Base-by-base conservation (phyloP, 2,113 vertebrate species). In the Esox niger region DNA sequence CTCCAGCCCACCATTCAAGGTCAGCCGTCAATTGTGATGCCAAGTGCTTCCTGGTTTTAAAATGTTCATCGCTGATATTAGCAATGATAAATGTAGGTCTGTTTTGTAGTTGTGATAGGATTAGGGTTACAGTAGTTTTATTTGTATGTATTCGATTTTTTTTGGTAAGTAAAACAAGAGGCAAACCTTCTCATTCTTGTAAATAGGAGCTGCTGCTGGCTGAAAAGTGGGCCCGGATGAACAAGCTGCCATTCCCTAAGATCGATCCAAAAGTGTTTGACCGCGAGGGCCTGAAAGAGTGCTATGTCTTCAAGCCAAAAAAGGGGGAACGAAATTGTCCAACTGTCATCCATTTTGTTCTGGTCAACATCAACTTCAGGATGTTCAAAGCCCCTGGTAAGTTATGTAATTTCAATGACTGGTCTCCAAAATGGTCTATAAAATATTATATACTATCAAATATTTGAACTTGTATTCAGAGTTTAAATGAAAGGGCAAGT, bases 191-290 rank as follows among this genome's bases (percentile, higher is more conserved):
- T 0, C 58, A 9, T 57, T 65, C 62, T 13, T 68, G 3, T 31
- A 56, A 47, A 2, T 59, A 99, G 97, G 97, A 99, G 82, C 94
- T 99, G 64, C 89, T 98, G 4, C 89, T 99, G 67, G 97, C 97
- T 29, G 96, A 98, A 80, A 99, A 99, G 77, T 99, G 97, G 97
- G 97, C 97, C 60, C 94, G 92, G 71, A 98, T 99, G 97, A 98
- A 99, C 90, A 98, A 97, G 67, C 94, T 98, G 33, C 91, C 95
- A 0, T 99, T 99, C 79, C 97, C 97, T 0, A 98, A 98, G 88
- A 99, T 99, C n/a, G 96, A 99, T 77, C 93, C 95, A 9, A 91
- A 95, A 1, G 96, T 99, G 1, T 98, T 99, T 70, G 97, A 99
- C 84, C 91, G 97, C 0, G 97, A 99, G 79, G 97, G 97, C 2